Conservation (phyloP, 2,888 invertebrate genomes). For the Drosophila colorata region DNA sequence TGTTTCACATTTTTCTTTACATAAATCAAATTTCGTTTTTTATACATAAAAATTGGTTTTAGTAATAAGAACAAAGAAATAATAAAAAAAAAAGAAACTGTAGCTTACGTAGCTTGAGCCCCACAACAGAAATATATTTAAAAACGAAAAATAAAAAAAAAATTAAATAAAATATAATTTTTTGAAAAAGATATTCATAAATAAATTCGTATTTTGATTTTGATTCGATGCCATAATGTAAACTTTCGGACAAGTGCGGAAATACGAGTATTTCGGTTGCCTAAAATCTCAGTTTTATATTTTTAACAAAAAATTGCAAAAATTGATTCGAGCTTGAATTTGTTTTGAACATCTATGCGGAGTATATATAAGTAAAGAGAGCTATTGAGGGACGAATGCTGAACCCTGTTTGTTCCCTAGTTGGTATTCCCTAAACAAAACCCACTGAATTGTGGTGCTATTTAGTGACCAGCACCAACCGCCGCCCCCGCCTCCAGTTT, state of each 20-base stretch:
- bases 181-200: slow-evolving; percentile 14
- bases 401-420: background rate
- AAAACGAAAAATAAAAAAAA: slow-evolving; percentile 19
- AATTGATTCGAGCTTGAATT: background rate
- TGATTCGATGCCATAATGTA: slow-evolving; percentile 7
- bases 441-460: slow-evolving; percentile 5
- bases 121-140: slow-evolving; percentile 56
- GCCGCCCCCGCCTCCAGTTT: slow-evolving; percentile 63
- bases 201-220: slow-evolving; percentile 33
- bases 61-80: slow-evolving; percentile 61
- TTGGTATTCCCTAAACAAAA: background rate
- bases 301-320: background rate
- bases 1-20: slow-evolving; percentile 68
- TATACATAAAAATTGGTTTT: slow-evolving; percentile 68
- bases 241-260: slow-evolving; percentile 13
- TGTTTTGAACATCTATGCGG: background rate
- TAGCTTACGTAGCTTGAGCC: slow-evolving; percentile 76
- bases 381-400: background rate
- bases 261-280: slow-evolving; percentile 17
- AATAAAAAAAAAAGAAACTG: slow-evolving; percentile 42
- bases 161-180: slow-evolving; percentile 23
- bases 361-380: background rate
- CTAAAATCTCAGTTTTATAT: background rate
- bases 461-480: slow-evolving; percentile 42
- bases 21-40: slow-evolving; percentile 65